Evolutionary conservation across 2,113 vertebrate species (phyloP).

Genomic region (Callospermophilus lateralis): DNA sequence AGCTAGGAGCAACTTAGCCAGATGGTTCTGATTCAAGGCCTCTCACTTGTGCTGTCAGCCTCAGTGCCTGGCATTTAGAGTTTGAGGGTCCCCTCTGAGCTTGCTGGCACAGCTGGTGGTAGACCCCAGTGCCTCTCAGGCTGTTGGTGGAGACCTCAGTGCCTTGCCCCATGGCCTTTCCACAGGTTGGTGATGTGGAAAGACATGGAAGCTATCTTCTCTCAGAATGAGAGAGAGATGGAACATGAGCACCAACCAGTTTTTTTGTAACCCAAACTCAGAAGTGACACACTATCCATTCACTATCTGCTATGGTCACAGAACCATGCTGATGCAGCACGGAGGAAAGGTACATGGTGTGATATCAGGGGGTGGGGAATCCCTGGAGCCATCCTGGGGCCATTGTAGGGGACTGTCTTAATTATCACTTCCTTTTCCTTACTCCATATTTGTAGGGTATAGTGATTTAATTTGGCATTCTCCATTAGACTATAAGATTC

Average conservation of each 20-base stretch:
- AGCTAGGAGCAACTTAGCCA: constrained; percentile 1
- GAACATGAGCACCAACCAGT: not conserved
- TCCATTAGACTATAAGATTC: not conserved
- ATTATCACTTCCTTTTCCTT: not conserved
- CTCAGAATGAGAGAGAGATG: not conserved
- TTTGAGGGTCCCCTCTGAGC: not conserved
- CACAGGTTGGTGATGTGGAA: not conserved
- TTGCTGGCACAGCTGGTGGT: not conserved
- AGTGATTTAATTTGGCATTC: not conserved
- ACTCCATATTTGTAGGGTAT: not conserved
- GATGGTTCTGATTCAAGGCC: not conserved
- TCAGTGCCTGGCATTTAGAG: not conserved
- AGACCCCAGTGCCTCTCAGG: not conserved
- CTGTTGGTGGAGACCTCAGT: not conserved
- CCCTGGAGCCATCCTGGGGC: not conserved
- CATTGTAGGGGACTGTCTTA: not conserved
- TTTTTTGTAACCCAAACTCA: not conserved
- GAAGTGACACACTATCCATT: not conserved
- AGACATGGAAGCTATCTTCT: not conserved
- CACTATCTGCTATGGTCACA: not conserved
- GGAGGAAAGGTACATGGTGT: not conserved
- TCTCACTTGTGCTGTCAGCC: not conserved
- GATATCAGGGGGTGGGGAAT: not conserved
- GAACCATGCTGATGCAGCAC: not conserved
- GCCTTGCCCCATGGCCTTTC: not conserved